These are phyloP conservation scores for Chaetodon trifasciatus DNA, from an alignment of 2,797 vertebrate species.

Conservation along the genomic window DNA sequence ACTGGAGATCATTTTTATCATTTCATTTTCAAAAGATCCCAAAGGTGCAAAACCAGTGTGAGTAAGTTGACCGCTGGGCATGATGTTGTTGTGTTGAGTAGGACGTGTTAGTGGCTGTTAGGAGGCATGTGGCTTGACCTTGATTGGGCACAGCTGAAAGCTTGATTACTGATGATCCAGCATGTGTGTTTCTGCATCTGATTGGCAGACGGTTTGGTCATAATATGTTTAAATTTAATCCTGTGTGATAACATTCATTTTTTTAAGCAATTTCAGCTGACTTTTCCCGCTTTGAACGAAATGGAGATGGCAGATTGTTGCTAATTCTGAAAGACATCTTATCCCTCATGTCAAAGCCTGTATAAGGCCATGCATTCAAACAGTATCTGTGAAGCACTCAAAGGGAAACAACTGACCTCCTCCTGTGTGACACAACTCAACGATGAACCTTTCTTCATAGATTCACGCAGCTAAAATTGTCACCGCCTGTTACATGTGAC, in stretches of 20 bases:
- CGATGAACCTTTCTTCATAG: constrained; percentile 67
- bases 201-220: constrained; percentile 34
- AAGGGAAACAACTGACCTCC: constrained; percentile 60
- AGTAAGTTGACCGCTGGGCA: constrained; percentile 27
- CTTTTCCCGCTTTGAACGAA: background rate
- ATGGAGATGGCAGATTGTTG: constrained; percentile 2
- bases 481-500: constrained; percentile 65
- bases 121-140: constrained; percentile 44
- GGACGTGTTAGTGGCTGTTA: constrained; percentile 29
- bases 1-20: constrained; percentile 71
- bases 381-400: constrained; percentile 37
- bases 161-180: constrained; percentile 65
- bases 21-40: constrained; percentile 63
- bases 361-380: constrained; percentile 8
- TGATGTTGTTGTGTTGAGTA: constrained; percentile 29
- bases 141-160: constrained; percentile 80
- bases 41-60: constrained; percentile 17
- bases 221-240: constrained; percentile 2
- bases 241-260: background rate
- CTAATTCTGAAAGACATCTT: constrained; percentile 28
- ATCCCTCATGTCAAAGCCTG: constrained; percentile 20
- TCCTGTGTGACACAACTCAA: constrained; percentile 61
- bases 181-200: constrained; percentile 40
- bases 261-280: constrained; percentile 3
- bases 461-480: constrained; percentile 66